A percentile compares a stretch with the other conserved stretches of the same genome.
These are phyloP conservation scores for Sebastes kiyomatsui DNA, from an alignment of 2,797 vertebrate genomes.

Conservation along the genomic window DNA sequence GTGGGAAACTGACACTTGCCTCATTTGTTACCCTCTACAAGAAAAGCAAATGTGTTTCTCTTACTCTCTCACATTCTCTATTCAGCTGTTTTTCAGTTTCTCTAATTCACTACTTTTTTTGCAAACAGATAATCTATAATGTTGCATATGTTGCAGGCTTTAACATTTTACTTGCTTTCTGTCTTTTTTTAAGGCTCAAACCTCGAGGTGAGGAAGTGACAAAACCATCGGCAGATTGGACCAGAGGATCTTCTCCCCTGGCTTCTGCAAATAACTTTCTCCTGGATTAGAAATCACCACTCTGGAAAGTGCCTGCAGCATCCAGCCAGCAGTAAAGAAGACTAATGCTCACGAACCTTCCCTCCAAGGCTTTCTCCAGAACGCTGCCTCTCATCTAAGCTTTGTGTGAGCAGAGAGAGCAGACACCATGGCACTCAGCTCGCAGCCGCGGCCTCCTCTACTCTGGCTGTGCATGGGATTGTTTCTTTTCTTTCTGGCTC, in stretches of 20 bases:
- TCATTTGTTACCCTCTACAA: constrained; percentile 10
- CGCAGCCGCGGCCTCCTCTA: constrained; percentile 47
- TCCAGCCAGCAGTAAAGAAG: constrained; percentile 13
- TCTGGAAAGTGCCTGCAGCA: constrained; percentile 11
- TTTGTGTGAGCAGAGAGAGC: constrained; percentile 53
- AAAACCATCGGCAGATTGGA: constrained; percentile 16
- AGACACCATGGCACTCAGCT: constrained; percentile 81
- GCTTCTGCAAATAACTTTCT: constrained; percentile 18
- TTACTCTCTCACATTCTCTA: background rate
- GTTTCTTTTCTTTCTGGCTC: constrained; percentile 72
- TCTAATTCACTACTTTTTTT: constrained; percentile 1
- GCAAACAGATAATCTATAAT: background rate
- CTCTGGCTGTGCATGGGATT: constrained; percentile 79
- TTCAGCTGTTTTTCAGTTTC: background rate
- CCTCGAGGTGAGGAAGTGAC: constrained; percentile 29
- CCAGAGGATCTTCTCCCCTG: constrained; percentile 22
- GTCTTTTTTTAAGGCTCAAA: constrained; percentile 78
- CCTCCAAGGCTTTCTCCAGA: constrained; percentile 57
- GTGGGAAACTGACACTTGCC: constrained; percentile 21
- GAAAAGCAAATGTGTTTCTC: background rate
- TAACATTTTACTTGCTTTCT: constrained; percentile 58
- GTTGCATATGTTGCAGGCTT: background rate
- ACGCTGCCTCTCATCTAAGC: constrained; percentile 56
- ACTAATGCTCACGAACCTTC: constrained; percentile 65
- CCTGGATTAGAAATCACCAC: constrained; percentile 28